Conservation (phyloP, 1,140 invertebrate species). For the Drosophila tsacasi region DNA sequence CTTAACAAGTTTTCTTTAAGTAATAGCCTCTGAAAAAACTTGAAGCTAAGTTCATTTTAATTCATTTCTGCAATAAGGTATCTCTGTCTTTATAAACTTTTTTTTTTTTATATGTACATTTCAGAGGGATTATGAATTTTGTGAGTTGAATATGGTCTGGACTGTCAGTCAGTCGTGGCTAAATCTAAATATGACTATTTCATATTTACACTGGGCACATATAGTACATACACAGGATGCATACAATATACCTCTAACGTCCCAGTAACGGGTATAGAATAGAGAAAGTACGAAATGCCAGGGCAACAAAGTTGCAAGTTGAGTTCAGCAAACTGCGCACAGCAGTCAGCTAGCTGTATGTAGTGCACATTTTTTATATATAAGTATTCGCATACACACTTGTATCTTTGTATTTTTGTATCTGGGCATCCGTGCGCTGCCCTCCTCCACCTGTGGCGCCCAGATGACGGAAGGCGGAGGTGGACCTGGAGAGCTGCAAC, state of each 20-base stretch:
- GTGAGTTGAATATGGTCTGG: neutral
- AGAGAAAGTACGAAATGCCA: constrained; percentile 45
- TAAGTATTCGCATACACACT: constrained; percentile 26
- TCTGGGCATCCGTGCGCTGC: constrained; percentile 23
- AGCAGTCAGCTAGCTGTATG: constrained; percentile 41
- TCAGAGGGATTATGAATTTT: neutral
- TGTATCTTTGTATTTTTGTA: constrained; percentile 42
- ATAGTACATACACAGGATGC: too few species aligned
- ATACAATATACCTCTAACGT: constrained; percentile 6
- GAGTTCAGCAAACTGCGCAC: constrained; percentile 49
- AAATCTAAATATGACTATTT: neutral
- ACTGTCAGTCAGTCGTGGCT: neutral
- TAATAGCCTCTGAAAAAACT: neutral
- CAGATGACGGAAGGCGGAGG: constrained; percentile 14
- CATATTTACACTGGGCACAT: neutral
- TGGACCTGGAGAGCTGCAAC: constrained; percentile 6
- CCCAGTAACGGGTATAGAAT: constrained; percentile 5
- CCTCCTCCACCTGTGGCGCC: constrained; percentile 50
- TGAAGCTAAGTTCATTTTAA: neutral
- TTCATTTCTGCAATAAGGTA: neutral
- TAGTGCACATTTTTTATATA: constrained; percentile 31
- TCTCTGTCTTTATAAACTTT: neutral
- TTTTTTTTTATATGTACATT: neutral
- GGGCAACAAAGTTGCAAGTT: constrained; percentile 67
- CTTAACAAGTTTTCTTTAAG: neutral